Conservation (phyloP, 2,797 vertebrate genomes). For the Eremophila alpestris region DNA sequence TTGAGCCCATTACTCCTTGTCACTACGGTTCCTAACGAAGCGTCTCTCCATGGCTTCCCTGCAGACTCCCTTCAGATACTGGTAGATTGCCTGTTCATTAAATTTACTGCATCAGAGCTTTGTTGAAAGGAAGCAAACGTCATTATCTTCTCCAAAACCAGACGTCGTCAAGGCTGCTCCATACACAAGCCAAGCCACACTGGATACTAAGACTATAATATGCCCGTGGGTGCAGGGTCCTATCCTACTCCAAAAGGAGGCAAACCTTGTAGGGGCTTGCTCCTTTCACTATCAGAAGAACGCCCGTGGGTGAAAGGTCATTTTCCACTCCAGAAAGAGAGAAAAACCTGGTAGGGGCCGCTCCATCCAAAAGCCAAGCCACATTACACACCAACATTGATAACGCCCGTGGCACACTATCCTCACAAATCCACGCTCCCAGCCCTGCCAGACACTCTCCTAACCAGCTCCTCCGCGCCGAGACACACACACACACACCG, state of each 20-base stretch:
- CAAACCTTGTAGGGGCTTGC: too few species aligned
- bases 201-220: neutral
- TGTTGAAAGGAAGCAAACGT: neutral
- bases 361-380: neutral
- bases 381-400: neutral
- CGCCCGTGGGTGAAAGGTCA: neutral
- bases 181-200: neutral
- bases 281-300: neutral
- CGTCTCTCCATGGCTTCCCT: neutral
- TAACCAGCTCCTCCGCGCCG: too few species aligned
- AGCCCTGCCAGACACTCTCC: too few species aligned
- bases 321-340: neutral
- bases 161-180: neutral
- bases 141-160: neutral
- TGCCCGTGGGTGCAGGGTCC: neutral
- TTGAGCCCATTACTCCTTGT: neutral
- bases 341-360: neutral
- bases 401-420: neutral
- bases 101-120: neutral
- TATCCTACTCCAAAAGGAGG: neutral
- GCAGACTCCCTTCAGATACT: neutral
- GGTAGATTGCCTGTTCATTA: neutral
- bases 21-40: neutral
- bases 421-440: neutral
- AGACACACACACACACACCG: neutral